Base-by-base conservation (phyloP, 2,888 invertebrate species). In the Cryptus armator region DNA sequence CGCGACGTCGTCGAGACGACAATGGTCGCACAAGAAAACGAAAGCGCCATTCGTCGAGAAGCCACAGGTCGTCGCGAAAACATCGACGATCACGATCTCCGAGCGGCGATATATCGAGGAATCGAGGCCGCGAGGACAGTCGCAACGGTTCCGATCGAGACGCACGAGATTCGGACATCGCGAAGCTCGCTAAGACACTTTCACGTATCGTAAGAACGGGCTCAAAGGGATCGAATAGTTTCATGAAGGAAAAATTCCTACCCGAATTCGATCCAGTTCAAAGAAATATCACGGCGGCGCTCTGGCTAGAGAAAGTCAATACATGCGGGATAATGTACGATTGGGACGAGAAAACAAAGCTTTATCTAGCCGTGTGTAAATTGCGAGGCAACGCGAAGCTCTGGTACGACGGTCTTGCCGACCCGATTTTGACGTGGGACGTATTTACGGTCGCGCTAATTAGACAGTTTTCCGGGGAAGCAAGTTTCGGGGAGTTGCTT, bases 231-330 rank as follows among this genome's bases (percentile, higher is more conserved):
- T 29, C 68, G 24, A 81, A 79, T 24, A 62, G 85, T 14, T 86
- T 74, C 46, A 66, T 77, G 19, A 87, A 87, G 37, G 86, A 87
- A 10, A 86, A 81, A 10, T 64, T 88, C n/a, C 44, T 87, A 48
- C 86, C 86, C 24, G 87, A 87, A 44, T 88, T 86, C 70, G 76
- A 87, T 72, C 87, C 86, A 4, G 64, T 62, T 7, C 53, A 37
- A 12, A 79, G 70, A 56, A 74, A 62, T 9, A 59, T 84, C 19
- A 59, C 86, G 0, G 87, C 81, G 2, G 9, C 62, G n/a, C 80
- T 86, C 43, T 88, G 87, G 86, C n/a, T 88, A 0, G 80, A 85
- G 0, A 86, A 75, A 37, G 59, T 88, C 0, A 76, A 86, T 10
- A 71, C 44, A 0, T 78, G 75, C 16, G 86, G 62, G 12, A 53